A percentile compares a stretch with the other conserved stretches of the same genome.
Conservation (phyloP, 2,113 vertebrate species). For the Chloebia gouldiae region DNA sequence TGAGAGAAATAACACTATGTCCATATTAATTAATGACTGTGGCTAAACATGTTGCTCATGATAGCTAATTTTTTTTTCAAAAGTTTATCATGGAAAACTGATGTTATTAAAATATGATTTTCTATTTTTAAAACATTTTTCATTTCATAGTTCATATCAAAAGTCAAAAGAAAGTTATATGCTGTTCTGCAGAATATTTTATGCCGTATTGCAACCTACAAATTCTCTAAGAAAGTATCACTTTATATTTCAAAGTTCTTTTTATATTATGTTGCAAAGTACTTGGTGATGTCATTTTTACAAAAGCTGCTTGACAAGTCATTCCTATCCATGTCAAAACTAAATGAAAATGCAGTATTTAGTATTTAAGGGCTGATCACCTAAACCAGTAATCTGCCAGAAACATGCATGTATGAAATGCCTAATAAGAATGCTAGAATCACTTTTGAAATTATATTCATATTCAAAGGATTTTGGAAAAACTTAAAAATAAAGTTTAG, state of each 20-base stretch:
- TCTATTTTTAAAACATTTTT: background rate
- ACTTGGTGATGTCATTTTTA: background rate
- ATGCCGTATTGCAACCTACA: background rate
- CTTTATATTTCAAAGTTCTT: background rate
- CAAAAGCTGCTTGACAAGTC: background rate
- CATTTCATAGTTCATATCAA: background rate
- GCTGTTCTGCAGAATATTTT: background rate
- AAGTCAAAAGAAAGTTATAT: background rate
- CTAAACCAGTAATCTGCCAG: background rate
- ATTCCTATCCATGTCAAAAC: background rate
- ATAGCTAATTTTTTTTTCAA: background rate
- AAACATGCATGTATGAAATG: background rate
- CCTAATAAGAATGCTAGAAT: background rate
- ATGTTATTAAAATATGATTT: background rate
- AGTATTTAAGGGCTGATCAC: background rate
- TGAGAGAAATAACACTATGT: background rate
- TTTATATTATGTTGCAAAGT: background rate
- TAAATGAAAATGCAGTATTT: background rate
- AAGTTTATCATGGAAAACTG: background rate
- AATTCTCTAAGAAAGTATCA: background rate
- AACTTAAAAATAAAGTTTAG: background rate
- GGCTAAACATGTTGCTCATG: background rate
- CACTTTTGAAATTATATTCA: background rate
- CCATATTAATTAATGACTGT: background rate
- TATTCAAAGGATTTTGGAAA: background rate